A percentile compares a stretch with the other conserved stretches of the same genome.
Evolutionary conservation across 1,140 invertebrate species (phyloP).

Genomic region (Aphelinus certus): DNA sequence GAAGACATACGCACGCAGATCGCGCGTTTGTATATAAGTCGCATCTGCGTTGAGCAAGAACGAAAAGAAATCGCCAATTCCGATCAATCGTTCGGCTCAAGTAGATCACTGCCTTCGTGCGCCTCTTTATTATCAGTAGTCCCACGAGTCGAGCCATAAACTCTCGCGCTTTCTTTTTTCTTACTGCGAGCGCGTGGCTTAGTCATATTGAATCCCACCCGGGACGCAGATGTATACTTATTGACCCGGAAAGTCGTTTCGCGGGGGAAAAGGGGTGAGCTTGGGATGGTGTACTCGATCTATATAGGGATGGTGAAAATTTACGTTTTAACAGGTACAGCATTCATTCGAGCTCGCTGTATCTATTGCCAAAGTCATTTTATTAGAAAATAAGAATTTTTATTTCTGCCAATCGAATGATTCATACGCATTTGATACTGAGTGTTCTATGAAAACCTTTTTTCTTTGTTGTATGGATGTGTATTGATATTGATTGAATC

Average conservation of each 20-base stretch:
- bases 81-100: not conserved
- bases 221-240: conserved; percentile 13
- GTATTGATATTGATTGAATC: too few relatives aligned
- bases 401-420: too few relatives aligned
- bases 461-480: too few relatives aligned
- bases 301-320: too few relatives aligned
- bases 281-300: too few relatives aligned
- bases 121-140: conserved; percentile 30
- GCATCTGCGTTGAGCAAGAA: not conserved
- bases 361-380: too few relatives aligned
- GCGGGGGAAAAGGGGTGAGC: not conserved
- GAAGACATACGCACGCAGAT: not conserved
- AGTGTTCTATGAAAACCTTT: too few relatives aligned
- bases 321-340: too few relatives aligned
- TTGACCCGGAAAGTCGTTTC: conserved; percentile 31
- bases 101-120: not conserved
- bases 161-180: conserved; percentile 9
- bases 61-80: conserved; percentile 11
- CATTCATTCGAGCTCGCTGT: too few relatives aligned
- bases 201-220: conserved; percentile 24
- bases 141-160: not conserved
- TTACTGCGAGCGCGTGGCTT: not conserved
- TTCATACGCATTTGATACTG: too few relatives aligned
- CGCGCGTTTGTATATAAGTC: not conserved
- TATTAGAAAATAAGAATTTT: too few relatives aligned